Evolutionary conservation across 2,113 vertebrate species (phyloP).

Genomic region (Dolichallabes microphthalmus): DNA sequence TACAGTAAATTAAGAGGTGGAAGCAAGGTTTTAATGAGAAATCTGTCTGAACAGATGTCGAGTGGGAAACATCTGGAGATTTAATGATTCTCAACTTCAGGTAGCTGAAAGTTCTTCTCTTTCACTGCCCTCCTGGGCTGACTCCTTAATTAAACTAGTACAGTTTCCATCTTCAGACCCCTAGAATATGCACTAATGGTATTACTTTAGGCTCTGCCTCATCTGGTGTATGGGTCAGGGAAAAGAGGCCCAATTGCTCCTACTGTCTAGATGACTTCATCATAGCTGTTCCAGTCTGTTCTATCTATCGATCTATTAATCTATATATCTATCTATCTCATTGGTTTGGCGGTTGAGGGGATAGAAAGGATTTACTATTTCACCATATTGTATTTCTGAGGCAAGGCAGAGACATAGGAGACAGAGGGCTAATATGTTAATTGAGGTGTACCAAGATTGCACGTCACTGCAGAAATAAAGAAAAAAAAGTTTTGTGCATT

Average conservation of each 20-base stretch:
- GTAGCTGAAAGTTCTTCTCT: constrained; percentile 44
- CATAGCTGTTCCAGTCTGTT: background rate
- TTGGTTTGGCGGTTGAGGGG: constrained; percentile 45
- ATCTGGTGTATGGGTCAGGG: constrained; percentile 50
- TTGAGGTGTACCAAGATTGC: background rate
- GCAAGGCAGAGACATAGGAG: constrained; percentile 7
- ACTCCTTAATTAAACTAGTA: constrained; percentile 53
- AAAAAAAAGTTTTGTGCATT: background rate
- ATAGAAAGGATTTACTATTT: constrained; percentile 67
- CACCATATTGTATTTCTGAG: constrained; percentile 61
- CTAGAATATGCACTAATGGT: constrained; percentile 35
- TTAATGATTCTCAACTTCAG: constrained; percentile 47
- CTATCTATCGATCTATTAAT: background rate
- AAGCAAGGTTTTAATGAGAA: constrained; percentile 28
- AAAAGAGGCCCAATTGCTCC: constrained; percentile 53
- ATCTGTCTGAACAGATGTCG: constrained; percentile 35
- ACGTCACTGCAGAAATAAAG: background rate
- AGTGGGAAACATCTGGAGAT: constrained; percentile 30
- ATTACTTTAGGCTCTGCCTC: constrained; percentile 54
- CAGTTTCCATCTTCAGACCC: constrained; percentile 48
- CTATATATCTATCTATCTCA: background rate
- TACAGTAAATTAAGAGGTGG: constrained; percentile 36
- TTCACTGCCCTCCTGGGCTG: constrained; percentile 46
- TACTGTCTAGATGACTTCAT: constrained; percentile 48
- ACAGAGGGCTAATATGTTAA: background rate